Percentiles rank a stretch among this genome's conserved stretches.
phyloP scores from a whole-genome alignment of 2,797 vertebrate species.

The Poecilia velifera region DNA sequence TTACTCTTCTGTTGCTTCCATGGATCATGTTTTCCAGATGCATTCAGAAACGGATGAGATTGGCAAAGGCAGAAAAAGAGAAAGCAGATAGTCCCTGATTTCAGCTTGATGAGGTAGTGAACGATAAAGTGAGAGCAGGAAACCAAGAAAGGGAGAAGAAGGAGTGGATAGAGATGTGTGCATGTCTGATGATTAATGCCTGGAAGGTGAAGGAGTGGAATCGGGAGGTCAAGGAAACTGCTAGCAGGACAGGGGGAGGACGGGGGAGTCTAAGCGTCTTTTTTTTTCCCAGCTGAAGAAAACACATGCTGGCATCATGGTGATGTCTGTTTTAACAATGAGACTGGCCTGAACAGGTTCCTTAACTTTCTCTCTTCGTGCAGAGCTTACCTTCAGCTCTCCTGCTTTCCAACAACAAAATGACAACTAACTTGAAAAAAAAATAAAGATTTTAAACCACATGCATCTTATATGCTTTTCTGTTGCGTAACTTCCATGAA shows the following conservation, averaged over 20 bases:
- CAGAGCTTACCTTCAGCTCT: background rate
- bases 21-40: constrained; percentile 67
- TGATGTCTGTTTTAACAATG: constrained; percentile 67
- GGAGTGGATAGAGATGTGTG: constrained; percentile 31
- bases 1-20: constrained; percentile 65
- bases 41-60: constrained; percentile 48
- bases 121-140: constrained; percentile 19
- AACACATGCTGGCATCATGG: constrained; percentile 64
- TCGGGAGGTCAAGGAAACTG: constrained; percentile 59
- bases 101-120: constrained; percentile 6
- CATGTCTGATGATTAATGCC: constrained; percentile 57
- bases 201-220: constrained; percentile 51
- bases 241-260: constrained; percentile 19
- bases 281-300: constrained; percentile 53
- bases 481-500: constrained; percentile 4
- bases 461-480: background rate
- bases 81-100: constrained; percentile 6
- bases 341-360: constrained; percentile 51
- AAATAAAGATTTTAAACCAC: background rate
- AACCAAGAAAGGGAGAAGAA: constrained; percentile 10
- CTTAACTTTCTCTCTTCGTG: constrained; percentile 25
- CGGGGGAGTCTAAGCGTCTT: constrained; percentile 22
- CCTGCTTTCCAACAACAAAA: background rate
- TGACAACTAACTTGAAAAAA: background rate
- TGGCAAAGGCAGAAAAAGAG: constrained; percentile 17